These are phyloP conservation scores for Aegotheles bennettii DNA, from an alignment of 2,113 vertebrate genomes.

Conservation along the genomic window DNA sequence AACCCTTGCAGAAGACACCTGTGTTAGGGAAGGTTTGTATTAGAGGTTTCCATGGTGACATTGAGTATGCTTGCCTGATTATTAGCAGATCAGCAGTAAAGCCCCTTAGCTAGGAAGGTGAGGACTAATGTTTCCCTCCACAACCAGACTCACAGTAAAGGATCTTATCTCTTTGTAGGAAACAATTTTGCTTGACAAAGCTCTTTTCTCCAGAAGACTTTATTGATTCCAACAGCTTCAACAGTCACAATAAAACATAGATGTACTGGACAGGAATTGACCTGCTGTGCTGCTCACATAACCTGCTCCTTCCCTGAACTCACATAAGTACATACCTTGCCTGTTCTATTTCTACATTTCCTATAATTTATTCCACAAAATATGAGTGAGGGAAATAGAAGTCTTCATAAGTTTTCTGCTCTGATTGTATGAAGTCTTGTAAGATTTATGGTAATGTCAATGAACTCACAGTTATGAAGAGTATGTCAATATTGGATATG, in stretches of 20 bases:
- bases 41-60: not conserved
- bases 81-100: not conserved
- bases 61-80: not conserved
- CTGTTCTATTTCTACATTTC: not conserved
- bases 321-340: not conserved
- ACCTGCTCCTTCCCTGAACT: not conserved
- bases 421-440: not conserved
- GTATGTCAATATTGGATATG: not conserved
- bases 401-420: not conserved
- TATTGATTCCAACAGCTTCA: not conserved
- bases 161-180: not conserved
- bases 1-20: not conserved
- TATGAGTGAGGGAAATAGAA: not conserved
- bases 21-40: not conserved
- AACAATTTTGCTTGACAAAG: not conserved
- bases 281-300: accelerated
- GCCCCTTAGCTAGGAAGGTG: not conserved
- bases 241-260: not conserved
- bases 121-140: not conserved
- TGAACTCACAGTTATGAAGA: not conserved
- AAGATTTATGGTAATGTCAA: not conserved
- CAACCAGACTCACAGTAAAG: not conserved
- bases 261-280: not conserved
- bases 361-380: not conserved
- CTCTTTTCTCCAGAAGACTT: not conserved